Conservation (phyloP, 2,888 invertebrate species). For the Heteromyza rotundicornis region DNA sequence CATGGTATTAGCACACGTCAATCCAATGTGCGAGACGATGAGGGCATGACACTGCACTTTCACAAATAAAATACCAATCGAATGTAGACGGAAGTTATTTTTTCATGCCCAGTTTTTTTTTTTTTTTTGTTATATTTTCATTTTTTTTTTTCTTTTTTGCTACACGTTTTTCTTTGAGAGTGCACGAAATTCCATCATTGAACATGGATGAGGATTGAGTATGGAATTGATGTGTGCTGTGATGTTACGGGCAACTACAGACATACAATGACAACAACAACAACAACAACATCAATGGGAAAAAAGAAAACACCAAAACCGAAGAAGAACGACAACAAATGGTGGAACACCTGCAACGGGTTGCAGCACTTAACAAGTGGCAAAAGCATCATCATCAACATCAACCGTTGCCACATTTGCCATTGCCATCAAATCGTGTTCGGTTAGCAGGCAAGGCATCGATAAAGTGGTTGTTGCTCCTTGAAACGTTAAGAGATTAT, state of each 20-base stretch:
- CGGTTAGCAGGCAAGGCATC: conserved; percentile 35
- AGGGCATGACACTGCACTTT: no score
- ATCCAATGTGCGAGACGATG: no score
- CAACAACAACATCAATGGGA: conserved; percentile 16
- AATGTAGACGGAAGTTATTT: no score
- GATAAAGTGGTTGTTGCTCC: conserved; percentile 46
- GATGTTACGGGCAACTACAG: not conserved
- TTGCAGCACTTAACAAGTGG: conserved; percentile 54
- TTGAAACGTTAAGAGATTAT: conserved; percentile 18
- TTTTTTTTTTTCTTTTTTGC: no score
- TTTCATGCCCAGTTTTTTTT: no score
- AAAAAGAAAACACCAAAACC: no score
- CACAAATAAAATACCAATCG: no score
- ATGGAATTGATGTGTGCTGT: not conserved
- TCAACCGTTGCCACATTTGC: conserved; percentile 48
- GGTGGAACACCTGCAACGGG: conserved; percentile 38
- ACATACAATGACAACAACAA: conserved; percentile 37
- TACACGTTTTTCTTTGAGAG: no score
- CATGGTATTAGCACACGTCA: no score
- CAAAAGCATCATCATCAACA: conserved; percentile 47
- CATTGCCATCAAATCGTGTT: not conserved
- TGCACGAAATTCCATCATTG: no score
- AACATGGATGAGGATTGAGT: no score
- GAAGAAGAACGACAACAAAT: conserved; percentile 12
- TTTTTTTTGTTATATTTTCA: no score